Percentiles rank a stretch among this genome's conserved stretches.
phyloP scores from a whole-genome alignment of 2,113 vertebrate genomes.

The Sebastes fasciatus region DNA sequence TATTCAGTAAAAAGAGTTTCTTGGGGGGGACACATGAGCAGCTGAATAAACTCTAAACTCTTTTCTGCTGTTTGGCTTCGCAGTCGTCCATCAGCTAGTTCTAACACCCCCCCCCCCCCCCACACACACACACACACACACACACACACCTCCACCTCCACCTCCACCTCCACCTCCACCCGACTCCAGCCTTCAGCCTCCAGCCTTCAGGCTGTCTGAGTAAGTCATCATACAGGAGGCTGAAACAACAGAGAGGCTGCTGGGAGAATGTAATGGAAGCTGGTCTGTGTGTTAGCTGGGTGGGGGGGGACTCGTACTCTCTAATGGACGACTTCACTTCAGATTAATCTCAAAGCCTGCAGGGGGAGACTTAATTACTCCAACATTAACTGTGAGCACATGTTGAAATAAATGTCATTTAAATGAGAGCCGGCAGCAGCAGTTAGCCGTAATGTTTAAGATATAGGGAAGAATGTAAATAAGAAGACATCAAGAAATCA shows the following conservation, averaged over 20 bases:
- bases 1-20: conserved; percentile 51
- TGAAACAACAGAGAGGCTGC: conserved; percentile 49
- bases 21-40: conserved; percentile 62
- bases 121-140: background rate
- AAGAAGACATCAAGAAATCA: conserved; percentile 45
- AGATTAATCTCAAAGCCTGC: conserved; percentile 69
- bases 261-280: conserved; percentile 56
- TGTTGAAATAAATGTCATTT: conserved; percentile 55
- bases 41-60: conserved; percentile 66
- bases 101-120: background rate
- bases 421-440: conserved; percentile 38
- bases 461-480: conserved; percentile 43
- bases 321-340: conserved; percentile 64
- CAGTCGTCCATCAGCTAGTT: conserved; percentile 62
- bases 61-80: conserved; percentile 45
- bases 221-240: conserved; percentile 58
- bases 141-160: background rate
- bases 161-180: background rate
- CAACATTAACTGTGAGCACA: conserved; percentile 65
- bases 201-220: conserved; percentile 63
- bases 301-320: conserved; percentile 15
- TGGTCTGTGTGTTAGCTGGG: conserved; percentile 4
- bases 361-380: conserved; percentile 62
- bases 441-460: conserved; percentile 18
- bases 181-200: conserved; percentile 6